phyloP scores from a whole-genome alignment of 2,888 invertebrate genomes.

The Apeira syringaria region DNA sequence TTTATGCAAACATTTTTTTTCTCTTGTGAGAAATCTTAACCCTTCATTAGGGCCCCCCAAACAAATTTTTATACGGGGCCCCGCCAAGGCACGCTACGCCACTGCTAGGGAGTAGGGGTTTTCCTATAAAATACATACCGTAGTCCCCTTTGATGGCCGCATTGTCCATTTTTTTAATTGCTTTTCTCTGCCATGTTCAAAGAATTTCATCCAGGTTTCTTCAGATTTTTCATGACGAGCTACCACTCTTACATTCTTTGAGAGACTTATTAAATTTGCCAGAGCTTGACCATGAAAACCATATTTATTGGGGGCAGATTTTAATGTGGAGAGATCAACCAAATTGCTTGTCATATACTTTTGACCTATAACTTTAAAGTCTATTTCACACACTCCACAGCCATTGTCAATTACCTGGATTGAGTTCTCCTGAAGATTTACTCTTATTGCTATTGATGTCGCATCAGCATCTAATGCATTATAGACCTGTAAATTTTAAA shows the following conservation, averaged over 20 bases:
- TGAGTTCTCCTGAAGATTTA: conserved; percentile 83
- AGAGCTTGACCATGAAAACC: conserved; percentile 89
- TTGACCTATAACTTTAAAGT: conserved; percentile 83
- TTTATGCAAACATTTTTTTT: too few species aligned
- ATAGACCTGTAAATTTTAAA: conserved; percentile 77
- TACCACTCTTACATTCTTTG: conserved; percentile 83
- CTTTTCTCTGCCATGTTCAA: conserved; percentile 71
- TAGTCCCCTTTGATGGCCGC: conserved; percentile 88
- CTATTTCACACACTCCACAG: conserved; percentile 82
- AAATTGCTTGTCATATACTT: conserved; percentile 87
- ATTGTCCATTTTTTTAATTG: conserved; percentile 47
- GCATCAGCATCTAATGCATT: conserved; percentile 89
- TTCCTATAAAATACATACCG: conserved; percentile 79
- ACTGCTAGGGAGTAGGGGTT: too few species aligned
- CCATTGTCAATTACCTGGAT: conserved; percentile 93
- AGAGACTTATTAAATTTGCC: conserved; percentile 84
- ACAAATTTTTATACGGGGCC: too few species aligned
- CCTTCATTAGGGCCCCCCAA: too few species aligned
- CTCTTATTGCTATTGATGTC: conserved; percentile 87
- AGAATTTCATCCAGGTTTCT: conserved; percentile 84
- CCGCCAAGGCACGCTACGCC: too few species aligned
- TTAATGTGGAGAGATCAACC: conserved; percentile 73
- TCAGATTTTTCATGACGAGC: conserved; percentile 71
- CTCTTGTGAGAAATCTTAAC: too few species aligned
- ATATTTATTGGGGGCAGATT: conserved; percentile 78